These are phyloP conservation scores for Lepidurus arcticus DNA, from an alignment of 1,140 invertebrate genomes.

Conservation along the genomic window DNA sequence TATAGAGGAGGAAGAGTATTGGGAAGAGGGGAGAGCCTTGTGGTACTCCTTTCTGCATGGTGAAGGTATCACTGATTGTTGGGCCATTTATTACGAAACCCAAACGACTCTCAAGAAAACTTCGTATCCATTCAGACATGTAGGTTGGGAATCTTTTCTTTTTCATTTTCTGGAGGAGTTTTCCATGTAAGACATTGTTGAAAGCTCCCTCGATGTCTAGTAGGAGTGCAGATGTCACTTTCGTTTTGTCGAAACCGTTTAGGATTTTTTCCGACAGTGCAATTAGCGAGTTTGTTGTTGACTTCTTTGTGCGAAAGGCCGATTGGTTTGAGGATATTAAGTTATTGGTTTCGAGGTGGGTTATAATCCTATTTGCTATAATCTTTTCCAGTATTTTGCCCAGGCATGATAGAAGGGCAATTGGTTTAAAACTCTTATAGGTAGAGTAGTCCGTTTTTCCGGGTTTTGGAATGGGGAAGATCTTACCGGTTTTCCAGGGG, in stretches of 20 bases:
- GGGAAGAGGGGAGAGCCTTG: slow-evolving; percentile 25
- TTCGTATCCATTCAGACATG: neutral
- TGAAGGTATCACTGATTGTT: neutral
- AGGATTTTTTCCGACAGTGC: slow-evolving; percentile 22
- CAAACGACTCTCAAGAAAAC: neutral
- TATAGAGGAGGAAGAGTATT: slow-evolving; percentile 22
- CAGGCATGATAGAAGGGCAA: neutral
- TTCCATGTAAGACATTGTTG: neutral
- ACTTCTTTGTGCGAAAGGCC: slow-evolving; percentile 23
- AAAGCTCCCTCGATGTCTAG: slow-evolving; percentile 25
- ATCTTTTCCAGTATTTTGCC: slow-evolving; percentile 27
- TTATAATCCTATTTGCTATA: neutral
- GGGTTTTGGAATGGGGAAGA: neutral
- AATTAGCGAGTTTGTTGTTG: neutral
- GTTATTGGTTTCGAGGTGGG: slow-evolving; percentile 11
- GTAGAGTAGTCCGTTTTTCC: slow-evolving; percentile 22
- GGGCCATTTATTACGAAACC: neutral
- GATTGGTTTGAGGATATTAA: neutral
- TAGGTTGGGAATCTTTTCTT: neutral
- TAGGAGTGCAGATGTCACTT: slow-evolving; percentile 25
- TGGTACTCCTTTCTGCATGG: neutral
- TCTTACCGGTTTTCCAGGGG: slow-evolving; percentile 23
- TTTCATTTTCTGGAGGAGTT: slow-evolving; percentile 3
- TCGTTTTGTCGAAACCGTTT: slow-evolving; percentile 23
- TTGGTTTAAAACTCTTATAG: neutral